Base-by-base conservation (phyloP, 2,888 invertebrate species). In the Volucella inflata region DNA sequence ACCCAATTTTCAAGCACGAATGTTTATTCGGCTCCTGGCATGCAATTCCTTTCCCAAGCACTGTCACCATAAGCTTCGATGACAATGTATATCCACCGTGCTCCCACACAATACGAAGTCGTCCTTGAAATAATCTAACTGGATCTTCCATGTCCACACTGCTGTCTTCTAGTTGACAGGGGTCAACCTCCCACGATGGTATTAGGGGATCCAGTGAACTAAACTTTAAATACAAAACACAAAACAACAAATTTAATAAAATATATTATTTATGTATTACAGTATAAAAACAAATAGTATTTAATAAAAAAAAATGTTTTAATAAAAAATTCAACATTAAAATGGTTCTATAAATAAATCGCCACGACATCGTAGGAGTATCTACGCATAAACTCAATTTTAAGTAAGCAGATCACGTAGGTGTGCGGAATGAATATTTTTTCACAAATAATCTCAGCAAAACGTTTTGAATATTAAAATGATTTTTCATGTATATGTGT, bases 121-220 rank as follows among this genome's bases (percentile, higher is more conserved):
- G 93, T 2, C 94, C 93, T 14, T 94, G 94, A 65, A 94, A 92
- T 55, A 94, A 89, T 80, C 93, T 93, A 48, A 94, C 93, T 0
- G 93, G 92, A 59, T 94, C 94, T 16, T 94, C 94, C 89, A 91
- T 90, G 8, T 94, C 94, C 0, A 93, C 93, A 2, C 94, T 93
- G 1, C 89, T 90, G 40, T 90, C 89, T 87, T 92, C 92, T 87
- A 92, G 87, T 87, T 90, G 90, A 88, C 94, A 94, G 0, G 94
- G 93, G 79, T 94, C 93, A 36, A 94, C 89, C 14, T 93, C 92
- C 94, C 94, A 94, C 89, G 93, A 93, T 36, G 94, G 93, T 60
- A 90, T 90, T 38, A 90, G 90, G 6, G 91, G 91, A 88, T 91
- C 91, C 87, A 90, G 46, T 1, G 91, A 91, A 84, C 90, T 91